phyloP scores from a whole-genome alignment of 2,888 invertebrate species.

The Cylindroiulus punctatus region DNA sequence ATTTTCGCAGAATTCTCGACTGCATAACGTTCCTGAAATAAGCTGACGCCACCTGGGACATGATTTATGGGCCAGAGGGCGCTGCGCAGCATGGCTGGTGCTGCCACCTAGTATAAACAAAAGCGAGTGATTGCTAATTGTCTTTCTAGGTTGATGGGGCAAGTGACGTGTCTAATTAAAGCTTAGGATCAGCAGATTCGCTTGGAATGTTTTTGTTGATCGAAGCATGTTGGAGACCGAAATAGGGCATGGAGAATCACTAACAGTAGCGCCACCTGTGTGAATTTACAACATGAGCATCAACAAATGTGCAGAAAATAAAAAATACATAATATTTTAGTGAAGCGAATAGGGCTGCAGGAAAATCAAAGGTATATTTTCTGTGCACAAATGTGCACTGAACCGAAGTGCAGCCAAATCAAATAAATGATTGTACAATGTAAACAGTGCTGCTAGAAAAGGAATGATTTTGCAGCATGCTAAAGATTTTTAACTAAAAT shows the following conservation, averaged over 20 bases:
- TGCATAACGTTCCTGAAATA: neutral
- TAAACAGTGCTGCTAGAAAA: too few species aligned
- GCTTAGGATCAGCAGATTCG: constrained; percentile 5
- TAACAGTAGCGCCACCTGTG: neutral
- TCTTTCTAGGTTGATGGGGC: neutral
- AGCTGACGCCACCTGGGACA: neutral
- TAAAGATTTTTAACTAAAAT: too few species aligned
- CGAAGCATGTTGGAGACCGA: neutral
- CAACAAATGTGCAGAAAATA: too few species aligned
- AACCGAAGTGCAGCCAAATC: too few species aligned
- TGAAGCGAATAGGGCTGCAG: too few species aligned
- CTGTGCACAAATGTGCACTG: too few species aligned
- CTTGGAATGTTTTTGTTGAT: neutral
- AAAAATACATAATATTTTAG: too few species aligned
- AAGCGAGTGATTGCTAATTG: neutral
- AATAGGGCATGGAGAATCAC: too few species aligned
- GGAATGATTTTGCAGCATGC: too few species aligned
- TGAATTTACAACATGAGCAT: too few species aligned
- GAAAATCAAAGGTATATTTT: too few species aligned
- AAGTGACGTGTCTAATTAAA: constrained; percentile 6
- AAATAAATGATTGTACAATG: too few species aligned
- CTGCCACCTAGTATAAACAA: neutral
- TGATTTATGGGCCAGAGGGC: neutral
- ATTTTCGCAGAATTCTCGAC: neutral
- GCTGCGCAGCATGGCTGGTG: neutral